A percentile compares a stretch with the other conserved stretches of the same genome.
Conservation (phyloP, 1,140 invertebrate genomes). For the Chymomyza costata region DNA sequence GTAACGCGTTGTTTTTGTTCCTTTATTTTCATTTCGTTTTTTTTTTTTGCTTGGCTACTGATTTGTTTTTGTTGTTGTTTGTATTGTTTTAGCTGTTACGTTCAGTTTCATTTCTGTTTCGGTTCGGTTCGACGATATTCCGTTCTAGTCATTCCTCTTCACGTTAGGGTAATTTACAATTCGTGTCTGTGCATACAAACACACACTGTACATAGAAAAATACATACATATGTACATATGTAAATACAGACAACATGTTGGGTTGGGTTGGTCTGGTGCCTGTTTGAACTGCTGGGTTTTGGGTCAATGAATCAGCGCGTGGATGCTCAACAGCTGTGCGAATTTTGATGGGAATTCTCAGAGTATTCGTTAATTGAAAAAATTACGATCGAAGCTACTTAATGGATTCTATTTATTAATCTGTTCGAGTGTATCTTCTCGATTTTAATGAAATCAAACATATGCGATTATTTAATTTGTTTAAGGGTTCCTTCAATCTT, state of each 20-base stretch:
- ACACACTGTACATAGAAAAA: too few species aligned
- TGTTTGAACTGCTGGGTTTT: slow-evolving; percentile 42
- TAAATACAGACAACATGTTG: slow-evolving; percentile 48
- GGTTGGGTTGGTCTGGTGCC: slow-evolving; percentile 22
- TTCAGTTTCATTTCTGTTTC: slow-evolving; percentile 43
- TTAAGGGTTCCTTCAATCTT: too few species aligned
- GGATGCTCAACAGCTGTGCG: slow-evolving; percentile 53
- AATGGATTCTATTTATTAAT: too few species aligned
- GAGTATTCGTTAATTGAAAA: too few species aligned
- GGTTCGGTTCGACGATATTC: slow-evolving; percentile 12
- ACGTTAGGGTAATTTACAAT: slow-evolving; percentile 58
- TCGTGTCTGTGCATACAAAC: slow-evolving; percentile 30
- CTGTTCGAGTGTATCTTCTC: too few species aligned
- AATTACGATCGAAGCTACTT: too few species aligned
- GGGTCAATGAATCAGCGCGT: slow-evolving; percentile 62
- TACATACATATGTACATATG: too few species aligned
- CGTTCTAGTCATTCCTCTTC: slow-evolving; percentile 31
- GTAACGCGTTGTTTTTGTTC: too few species aligned
- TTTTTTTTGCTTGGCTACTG: slow-evolving; percentile 27
- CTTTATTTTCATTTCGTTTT: too few species aligned
- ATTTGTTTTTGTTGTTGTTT: slow-evolving; percentile 25
- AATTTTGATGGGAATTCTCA: slow-evolving; percentile 31
- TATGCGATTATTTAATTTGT: too few species aligned
- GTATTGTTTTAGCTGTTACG: slow-evolving; percentile 58
- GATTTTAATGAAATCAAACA: too few species aligned